Evolutionary conservation across 2,888 invertebrate genomes (phyloP).

Genomic region (Drosophila barbarae): DNA sequence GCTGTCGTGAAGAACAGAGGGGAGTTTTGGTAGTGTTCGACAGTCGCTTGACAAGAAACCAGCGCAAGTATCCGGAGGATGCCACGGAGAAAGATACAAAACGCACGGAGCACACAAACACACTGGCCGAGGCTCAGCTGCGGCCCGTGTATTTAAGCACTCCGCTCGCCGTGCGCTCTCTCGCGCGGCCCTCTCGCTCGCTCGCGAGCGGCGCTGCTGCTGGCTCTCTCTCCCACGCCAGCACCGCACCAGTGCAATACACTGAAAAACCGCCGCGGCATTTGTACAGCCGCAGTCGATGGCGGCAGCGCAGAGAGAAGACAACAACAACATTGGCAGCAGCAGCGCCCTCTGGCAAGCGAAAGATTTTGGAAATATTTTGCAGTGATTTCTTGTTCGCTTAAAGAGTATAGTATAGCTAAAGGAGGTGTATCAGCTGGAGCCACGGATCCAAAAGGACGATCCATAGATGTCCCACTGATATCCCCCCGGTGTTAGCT

Average conservation of each 20-base stretch:
- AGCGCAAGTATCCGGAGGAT: constrained; percentile 64
- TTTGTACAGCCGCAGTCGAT: constrained; percentile 70
- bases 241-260: constrained; percentile 40
- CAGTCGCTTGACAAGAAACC: constrained; percentile 67
- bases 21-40: constrained; percentile 38
- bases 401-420: constrained; percentile 35
- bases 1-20: constrained; percentile 59
- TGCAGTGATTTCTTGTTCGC: constrained; percentile 41
- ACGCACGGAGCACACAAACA: constrained; percentile 77
- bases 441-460: constrained; percentile 7
- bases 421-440: constrained; percentile 19
- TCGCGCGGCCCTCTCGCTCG: constrained; percentile 20
- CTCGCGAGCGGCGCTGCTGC: constrained; percentile 9
- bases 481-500: constrained; percentile 42
- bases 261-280: constrained; percentile 64
- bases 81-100: constrained; percentile 68
- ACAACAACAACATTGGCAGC: constrained; percentile 61
- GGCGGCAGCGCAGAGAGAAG: constrained; percentile 69
- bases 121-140: constrained; percentile 69
- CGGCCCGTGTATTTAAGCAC: constrained; percentile 74
- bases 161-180: constrained; percentile 39
- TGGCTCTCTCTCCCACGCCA: constrained; percentile 33
- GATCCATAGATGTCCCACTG: constrained; percentile 42
- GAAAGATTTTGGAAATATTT: constrained; percentile 58
- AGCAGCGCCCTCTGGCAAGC: constrained; percentile 32